Evolutionary conservation across 2,113 vertebrate species (phyloP).

Genomic region (Hemichromis elongatus): DNA sequence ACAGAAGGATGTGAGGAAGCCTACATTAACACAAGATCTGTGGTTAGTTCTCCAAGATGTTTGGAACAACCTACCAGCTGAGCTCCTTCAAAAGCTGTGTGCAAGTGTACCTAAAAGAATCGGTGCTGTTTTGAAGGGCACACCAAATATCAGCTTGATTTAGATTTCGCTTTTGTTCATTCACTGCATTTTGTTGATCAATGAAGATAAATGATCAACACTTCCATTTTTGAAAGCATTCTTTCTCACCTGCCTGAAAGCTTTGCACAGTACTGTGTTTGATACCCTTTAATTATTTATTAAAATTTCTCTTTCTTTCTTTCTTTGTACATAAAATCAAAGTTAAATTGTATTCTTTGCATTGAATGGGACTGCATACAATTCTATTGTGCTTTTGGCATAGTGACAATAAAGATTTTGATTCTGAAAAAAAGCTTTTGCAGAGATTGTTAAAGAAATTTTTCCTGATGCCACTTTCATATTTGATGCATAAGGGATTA

Average conservation of each 20-base stretch:
- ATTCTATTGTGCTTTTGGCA: not conserved
- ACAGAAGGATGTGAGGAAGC: not conserved
- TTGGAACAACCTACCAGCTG: not conserved
- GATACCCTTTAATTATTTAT: not conserved
- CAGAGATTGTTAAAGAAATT: not conserved
- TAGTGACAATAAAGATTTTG: not conserved
- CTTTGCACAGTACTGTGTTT: not conserved
- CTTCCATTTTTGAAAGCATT: not conserved
- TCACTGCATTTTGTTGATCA: not conserved
- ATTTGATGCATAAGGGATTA: not conserved
- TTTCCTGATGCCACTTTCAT: not conserved
- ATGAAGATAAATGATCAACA: not conserved
- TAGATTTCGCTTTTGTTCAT: not conserved
- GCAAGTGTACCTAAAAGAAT: too few relatives aligned
- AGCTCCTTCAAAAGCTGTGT: not conserved
- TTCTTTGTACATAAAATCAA: not conserved
- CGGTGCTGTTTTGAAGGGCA: not conserved
- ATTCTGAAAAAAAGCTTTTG: not conserved
- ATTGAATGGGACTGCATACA: not conserved
- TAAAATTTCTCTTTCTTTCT: not conserved
- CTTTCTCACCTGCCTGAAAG: not conserved
- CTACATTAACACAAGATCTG: not conserved
- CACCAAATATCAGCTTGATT: not conserved
- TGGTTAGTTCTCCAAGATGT: not conserved
- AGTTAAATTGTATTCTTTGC: not conserved